Conservation (phyloP, 2,888 invertebrate species). For the Heliconius cydno region DNA sequence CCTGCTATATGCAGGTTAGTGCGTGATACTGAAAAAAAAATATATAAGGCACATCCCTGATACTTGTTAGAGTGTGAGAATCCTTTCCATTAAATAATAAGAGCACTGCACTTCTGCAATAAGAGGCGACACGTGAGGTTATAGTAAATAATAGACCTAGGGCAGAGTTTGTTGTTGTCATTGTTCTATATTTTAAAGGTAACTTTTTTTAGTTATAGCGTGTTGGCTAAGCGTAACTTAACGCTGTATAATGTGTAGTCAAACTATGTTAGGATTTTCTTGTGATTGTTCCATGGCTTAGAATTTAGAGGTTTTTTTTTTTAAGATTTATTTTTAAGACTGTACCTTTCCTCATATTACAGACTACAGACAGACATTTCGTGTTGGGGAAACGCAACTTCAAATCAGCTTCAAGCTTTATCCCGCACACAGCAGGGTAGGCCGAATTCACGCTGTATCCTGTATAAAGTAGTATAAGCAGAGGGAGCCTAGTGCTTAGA, state of each 20-base stretch:
- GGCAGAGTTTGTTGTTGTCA: neutral
- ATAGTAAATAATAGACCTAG: constrained; percentile 6
- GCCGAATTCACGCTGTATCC: neutral
- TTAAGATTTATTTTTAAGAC: no score
- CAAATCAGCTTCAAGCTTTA: no score
- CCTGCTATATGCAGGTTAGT: neutral
- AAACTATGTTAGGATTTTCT: neutral
- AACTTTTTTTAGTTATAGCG: neutral
- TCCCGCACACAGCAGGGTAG: no score
- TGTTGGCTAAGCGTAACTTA: neutral
- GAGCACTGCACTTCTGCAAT: constrained; percentile 4
- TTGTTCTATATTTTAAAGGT: neutral
- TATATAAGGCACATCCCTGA: neutral
- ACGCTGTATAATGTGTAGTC: neutral
- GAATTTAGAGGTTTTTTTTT: neutral
- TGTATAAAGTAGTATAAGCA: neutral
- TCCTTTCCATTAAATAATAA: constrained; percentile 7
- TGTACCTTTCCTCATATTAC: no score
- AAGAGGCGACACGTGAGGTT: neutral
- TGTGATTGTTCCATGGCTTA: neutral
- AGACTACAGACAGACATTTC: no score
- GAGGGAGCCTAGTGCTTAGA: neutral
- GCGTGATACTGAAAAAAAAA: neutral
- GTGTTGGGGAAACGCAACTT: no score
- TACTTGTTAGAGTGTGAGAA: neutral